Evolutionary conservation across 1,140 invertebrate species (phyloP).

Genomic region (Caenorhabditis brenneri): DNA sequence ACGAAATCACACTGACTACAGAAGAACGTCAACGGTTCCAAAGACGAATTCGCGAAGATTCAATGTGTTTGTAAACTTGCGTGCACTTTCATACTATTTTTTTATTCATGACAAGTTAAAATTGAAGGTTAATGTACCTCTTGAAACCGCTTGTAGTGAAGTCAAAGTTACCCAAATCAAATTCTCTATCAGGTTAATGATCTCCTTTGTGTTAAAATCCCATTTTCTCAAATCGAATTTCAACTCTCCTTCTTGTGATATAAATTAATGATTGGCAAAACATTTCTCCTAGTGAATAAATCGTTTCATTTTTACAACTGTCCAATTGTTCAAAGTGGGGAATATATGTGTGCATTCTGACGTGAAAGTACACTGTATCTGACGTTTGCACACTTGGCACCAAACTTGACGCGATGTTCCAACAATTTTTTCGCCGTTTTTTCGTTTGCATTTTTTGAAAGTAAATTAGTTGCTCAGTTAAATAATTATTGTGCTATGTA

Average conservation of each 20-base stretch:
- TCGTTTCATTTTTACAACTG: too few relatives aligned
- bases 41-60: conserved; percentile 16
- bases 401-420: too few relatives aligned
- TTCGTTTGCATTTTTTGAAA: too few relatives aligned
- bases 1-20: conserved; percentile 17
- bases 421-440: too few relatives aligned
- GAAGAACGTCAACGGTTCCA: conserved; percentile 16
- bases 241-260: neutral
- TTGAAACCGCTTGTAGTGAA: too few relatives aligned
- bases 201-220: neutral
- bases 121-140: neutral
- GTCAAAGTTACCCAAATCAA: too few relatives aligned
- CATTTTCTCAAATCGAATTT: neutral
- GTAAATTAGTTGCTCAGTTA: too few relatives aligned
- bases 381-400: too few relatives aligned
- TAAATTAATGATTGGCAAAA: neutral
- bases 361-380: too few relatives aligned
- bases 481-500: too few relatives aligned
- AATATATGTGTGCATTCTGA: too few relatives aligned
- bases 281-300: neutral
- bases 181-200: neutral
- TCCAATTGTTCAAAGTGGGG: too few relatives aligned
- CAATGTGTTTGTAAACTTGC: neutral
- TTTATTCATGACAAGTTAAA: neutral
- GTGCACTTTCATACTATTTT: neutral